phyloP scores from a whole-genome alignment of 2,797 vertebrate species.

The Myotis findleyi region DNA sequence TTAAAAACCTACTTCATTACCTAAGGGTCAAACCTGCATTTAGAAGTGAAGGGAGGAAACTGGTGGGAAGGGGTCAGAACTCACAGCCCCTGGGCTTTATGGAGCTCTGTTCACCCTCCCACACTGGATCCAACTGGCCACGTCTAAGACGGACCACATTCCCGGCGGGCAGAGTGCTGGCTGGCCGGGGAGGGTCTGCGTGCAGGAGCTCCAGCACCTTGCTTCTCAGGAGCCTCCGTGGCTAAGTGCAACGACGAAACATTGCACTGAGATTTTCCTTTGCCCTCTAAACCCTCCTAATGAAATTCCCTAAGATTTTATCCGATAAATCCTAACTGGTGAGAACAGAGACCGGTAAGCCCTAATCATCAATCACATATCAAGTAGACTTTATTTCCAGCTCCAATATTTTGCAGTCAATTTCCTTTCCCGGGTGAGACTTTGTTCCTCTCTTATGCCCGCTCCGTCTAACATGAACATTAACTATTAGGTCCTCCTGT shows the following conservation, averaged over 20 bases:
- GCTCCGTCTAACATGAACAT: not conserved
- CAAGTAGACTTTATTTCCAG: slow-evolving; percentile 48
- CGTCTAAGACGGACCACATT: not conserved
- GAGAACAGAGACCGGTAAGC: not conserved
- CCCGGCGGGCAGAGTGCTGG: not conserved
- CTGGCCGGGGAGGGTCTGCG: not conserved
- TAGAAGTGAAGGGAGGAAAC: not conserved
- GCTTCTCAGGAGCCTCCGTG: not conserved
- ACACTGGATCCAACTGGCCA: not conserved
- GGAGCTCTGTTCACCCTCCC: not conserved
- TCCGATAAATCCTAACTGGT: slow-evolving; percentile 24
- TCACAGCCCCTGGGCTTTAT: not conserved
- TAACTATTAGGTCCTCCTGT: not conserved
- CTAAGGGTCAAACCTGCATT: slow-evolving; percentile 57
- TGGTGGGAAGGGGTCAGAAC: not conserved
- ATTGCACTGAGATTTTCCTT: not conserved
- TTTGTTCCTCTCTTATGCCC: not conserved
- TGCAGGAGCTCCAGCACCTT: not conserved
- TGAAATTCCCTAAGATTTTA: slow-evolving; percentile 29
- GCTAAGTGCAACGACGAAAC: not conserved
- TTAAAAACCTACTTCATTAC: slow-evolving; percentile 55
- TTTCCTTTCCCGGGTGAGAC: slow-evolving; percentile 48
- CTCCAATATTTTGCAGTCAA: slow-evolving; percentile 21
- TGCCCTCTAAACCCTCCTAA: slow-evolving; percentile 16
- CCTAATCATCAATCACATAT: not conserved